Evolutionary conservation across 2,888 invertebrate species (phyloP), one percentile per base, ranked within the genome.

Genomic region (Drosophila atroscutellata): DNA sequence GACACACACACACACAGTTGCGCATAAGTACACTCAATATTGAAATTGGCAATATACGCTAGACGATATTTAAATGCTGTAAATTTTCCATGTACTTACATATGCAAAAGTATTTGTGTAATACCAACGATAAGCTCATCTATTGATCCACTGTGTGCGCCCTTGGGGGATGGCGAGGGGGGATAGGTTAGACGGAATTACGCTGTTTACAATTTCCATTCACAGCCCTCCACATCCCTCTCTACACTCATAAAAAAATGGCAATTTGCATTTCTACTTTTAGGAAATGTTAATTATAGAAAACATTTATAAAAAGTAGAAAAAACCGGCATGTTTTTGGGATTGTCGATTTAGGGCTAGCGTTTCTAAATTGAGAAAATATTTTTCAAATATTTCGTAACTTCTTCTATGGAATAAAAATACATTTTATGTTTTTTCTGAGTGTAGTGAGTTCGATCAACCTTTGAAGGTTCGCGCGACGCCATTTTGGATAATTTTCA

Each of bases 61-160:
- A 72, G 86, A 66, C 77, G 68, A 66, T 69, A 83, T 81, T 83
- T 81, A 83, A 85, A 83, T 77, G 81, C 78, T 80, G 88, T 86
- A 86, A 81, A 88, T 86, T 75, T 75, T 51, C 69, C 65, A 80
- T 86, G 77, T 76, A 79, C 68, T 75, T 75, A 60, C 70, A 72
- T 72, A 80, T 79, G 83, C 86, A 75, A 81, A 80, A 83, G 85
- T 88, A 86, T 86, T 86, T 88, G 85, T 88, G 83, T 86, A 86
- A 86, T 86, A 70, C 88, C 74, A 64, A 76, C 86, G 88, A 88
- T 85, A 86, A 86, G 85, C 88, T 80, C 77, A 59, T 81, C 77
- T 83, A 86, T 86, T 86, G 86, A 87, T 87, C 87, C 77, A 85
- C 86, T 85, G 49, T 63, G 71, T 63, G 54, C 26, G n/a, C 26